Conservation (phyloP, 1,140 invertebrate species). For the roundworm (Caenorhabditis elegans) region WBcel235 BX284606.5:1481501-1482000, state of each 20-base stretch:
- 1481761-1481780: conserved; percentile 97
- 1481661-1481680: background rate
- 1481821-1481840: conserved; percentile 97
- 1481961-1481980: conserved; percentile 93
- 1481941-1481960: conserved; percentile 96
- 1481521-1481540: too few relatives aligned
- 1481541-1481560: too few relatives aligned
- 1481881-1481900: conserved; percentile 95
- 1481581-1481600: conserved; percentile 45
- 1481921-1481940: conserved; percentile 91
- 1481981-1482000: conserved; percentile 87
- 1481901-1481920: conserved; percentile 91
- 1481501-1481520: too few relatives aligned
- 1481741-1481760: conserved; percentile 94
- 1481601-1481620: conserved; percentile 45
- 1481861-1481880: conserved; percentile 93
- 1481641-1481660: background rate
- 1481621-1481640: conserved; percentile 12
- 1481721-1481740: conserved; percentile 95
- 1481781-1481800: conserved; percentile 86
- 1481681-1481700: conserved; percentile 1
- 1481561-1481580: too few relatives aligned
- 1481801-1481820: conserved; percentile 86
- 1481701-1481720: conserved; percentile 78
- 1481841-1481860: conserved; percentile 99